A percentile compares a stretch with the other conserved stretches of the same genome.
phyloP scores from a whole-genome alignment of 1,140 invertebrate genomes.

The Dendrolimus punctatus region DNA sequence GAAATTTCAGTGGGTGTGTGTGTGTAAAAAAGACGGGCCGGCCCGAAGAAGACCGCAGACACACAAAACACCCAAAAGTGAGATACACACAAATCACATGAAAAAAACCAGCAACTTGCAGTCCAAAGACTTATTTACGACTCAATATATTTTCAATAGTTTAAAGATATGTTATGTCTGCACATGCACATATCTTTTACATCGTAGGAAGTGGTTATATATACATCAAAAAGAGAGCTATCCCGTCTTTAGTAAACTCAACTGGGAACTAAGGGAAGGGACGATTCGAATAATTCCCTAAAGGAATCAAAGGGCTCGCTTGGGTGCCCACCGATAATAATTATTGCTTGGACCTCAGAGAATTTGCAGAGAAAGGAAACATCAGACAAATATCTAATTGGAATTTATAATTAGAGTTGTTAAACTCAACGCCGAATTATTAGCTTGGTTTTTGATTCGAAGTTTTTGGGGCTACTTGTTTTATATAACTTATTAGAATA shows the following conservation, averaged over 20 bases:
- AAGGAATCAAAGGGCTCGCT: conserved; percentile 46
- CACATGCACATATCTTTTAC: conserved; percentile 21
- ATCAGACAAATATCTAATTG: conserved; percentile 64
- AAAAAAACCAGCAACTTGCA: too few species aligned
- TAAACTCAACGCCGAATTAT: conserved; percentile 12
- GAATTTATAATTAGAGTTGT: conserved; percentile 64
- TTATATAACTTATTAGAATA: too few species aligned
- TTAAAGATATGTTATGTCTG: too few species aligned
- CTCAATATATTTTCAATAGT: too few species aligned
- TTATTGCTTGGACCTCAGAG: conserved; percentile 52
- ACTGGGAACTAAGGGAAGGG: conserved; percentile 3
- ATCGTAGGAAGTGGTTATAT: conserved; percentile 52
- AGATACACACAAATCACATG: too few species aligned
- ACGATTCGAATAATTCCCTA: conserved; percentile 32
- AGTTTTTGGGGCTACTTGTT: too few species aligned
- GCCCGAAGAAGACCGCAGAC: too few species aligned
- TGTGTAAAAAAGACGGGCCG: too few species aligned
- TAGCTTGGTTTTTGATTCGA: too few species aligned
- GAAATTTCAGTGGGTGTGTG: too few species aligned
- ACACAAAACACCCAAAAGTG: too few species aligned
- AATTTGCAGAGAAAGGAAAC: conserved; percentile 40
- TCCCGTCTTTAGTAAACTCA: conserved; percentile 18
- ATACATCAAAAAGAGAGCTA: conserved; percentile 54
- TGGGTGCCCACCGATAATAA: conserved; percentile 59
- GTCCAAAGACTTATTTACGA: too few species aligned